Conservation (phyloP, 2,113 vertebrate genomes). For the Pseudorasbora parva region DNA sequence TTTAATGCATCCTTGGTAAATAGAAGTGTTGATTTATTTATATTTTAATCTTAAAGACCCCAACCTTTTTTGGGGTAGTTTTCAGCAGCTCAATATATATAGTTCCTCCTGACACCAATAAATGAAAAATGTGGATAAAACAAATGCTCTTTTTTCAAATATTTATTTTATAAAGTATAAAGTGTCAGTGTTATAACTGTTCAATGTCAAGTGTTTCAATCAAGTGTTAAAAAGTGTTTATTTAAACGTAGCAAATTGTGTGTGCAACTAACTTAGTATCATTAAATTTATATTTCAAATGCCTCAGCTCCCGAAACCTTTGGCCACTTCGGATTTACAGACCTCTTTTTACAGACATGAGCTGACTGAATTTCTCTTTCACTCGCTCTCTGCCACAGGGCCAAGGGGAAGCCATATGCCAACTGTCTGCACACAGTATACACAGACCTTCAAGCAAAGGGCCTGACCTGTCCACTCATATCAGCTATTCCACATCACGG, state of each 20-base stretch:
- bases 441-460: conserved; percentile 52
- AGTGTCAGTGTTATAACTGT: too few species aligned
- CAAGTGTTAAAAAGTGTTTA: not conserved
- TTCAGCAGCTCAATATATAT: too few species aligned
- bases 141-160: too few species aligned
- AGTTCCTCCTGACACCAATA: too few species aligned
- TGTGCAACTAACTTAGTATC: not conserved
- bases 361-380: conserved; percentile 8
- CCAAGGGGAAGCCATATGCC: conserved; percentile 60
- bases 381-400: conserved; percentile 49
- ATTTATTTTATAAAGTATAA: too few species aligned
- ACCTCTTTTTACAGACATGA: not conserved
- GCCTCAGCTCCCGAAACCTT: not conserved
- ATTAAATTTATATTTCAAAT: not conserved
- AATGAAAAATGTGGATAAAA: too few species aligned
- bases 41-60: not conserved
- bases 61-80: too few species aligned
- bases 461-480: conserved; percentile 60
- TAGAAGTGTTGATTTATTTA: not conserved
- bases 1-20: not conserved
- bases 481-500: conserved; percentile 60
- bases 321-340: not conserved
- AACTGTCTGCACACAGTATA: conserved; percentile 62
- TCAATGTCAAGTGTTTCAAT: not conserved
- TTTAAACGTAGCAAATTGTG: not conserved